These are phyloP conservation scores for Variabilichromis moorii DNA, from an alignment of 2,113 vertebrate genomes.

Conservation along the genomic window DNA sequence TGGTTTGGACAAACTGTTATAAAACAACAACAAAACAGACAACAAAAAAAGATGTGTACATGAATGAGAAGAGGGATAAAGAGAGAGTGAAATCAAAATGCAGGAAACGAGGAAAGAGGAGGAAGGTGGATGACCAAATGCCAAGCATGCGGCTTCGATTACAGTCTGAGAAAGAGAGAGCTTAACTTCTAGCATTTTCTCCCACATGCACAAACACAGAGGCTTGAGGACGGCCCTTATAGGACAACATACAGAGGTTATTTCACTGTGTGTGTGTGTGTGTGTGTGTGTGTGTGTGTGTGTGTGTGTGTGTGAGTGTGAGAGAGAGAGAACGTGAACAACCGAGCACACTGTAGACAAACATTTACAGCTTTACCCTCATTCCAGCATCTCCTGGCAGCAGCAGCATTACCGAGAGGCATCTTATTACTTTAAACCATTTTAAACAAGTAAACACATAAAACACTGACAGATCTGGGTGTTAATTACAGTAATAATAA, in stretches of 20 bases:
- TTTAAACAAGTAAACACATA: background rate
- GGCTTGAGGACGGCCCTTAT: background rate
- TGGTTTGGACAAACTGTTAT: background rate
- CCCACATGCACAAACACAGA: background rate
- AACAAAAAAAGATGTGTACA: background rate
- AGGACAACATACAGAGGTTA: background rate
- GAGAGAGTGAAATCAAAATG: constrained; percentile 19
- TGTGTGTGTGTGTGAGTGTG: background rate
- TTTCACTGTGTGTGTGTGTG: background rate
- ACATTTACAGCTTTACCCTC: background rate
- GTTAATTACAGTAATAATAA: background rate
- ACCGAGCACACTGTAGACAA: background rate
- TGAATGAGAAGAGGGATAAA: background rate
- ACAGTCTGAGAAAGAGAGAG: background rate
- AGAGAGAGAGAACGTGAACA: background rate
- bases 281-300: background rate
- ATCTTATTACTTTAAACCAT: background rate
- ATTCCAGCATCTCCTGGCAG: background rate
- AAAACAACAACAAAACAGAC: background rate
- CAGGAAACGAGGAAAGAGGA: background rate
- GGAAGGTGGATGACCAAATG: background rate
- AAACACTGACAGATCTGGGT: background rate
- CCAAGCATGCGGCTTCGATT: constrained; percentile 35
- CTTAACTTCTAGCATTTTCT: background rate
- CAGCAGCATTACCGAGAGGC: background rate